Evolutionary conservation across 1,140 invertebrate genomes (phyloP).

Genomic region (Sycophaga agraensis): DNA sequence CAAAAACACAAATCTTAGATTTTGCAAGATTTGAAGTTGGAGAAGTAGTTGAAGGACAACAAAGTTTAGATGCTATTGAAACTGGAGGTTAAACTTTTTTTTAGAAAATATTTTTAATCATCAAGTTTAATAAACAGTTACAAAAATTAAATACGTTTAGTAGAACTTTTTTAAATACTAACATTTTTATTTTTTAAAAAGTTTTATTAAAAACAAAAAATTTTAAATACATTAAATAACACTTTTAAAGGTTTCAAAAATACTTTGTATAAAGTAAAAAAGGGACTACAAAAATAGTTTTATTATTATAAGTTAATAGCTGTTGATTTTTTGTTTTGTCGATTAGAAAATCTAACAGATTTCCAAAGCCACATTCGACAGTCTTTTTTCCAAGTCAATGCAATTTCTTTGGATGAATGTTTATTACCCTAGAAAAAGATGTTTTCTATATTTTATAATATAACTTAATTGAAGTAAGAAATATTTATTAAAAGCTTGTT

Average conservation of each 20-base stretch:
- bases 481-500: constrained; percentile 7
- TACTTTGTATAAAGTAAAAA: constrained; percentile 1
- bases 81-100: constrained; percentile 61
- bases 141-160: not conserved
- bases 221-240: constrained; percentile 2
- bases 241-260: constrained; percentile 1
- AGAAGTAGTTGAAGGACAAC: constrained; percentile 56
- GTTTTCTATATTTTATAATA: not conserved
- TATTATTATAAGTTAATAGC: constrained; percentile 5
- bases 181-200: not conserved
- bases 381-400: constrained; percentile 67
- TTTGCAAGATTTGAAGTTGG: constrained; percentile 86
- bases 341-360: constrained; percentile 41
- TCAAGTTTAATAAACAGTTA: too few species aligned
- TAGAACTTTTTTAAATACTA: not conserved
- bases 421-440: constrained; percentile 44
- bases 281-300: not conserved
- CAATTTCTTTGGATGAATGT: constrained; percentile 54
- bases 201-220: constrained; percentile 1
- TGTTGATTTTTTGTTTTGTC: constrained; percentile 28
- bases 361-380: constrained; percentile 69
- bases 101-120: not conserved
- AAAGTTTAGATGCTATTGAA: constrained; percentile 62
- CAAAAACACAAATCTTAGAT: constrained; percentile 72
- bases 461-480: not conserved